Base-by-base conservation (phyloP, 1,140 invertebrate genomes). In the Camponotus pennsylvanicus region DNA sequence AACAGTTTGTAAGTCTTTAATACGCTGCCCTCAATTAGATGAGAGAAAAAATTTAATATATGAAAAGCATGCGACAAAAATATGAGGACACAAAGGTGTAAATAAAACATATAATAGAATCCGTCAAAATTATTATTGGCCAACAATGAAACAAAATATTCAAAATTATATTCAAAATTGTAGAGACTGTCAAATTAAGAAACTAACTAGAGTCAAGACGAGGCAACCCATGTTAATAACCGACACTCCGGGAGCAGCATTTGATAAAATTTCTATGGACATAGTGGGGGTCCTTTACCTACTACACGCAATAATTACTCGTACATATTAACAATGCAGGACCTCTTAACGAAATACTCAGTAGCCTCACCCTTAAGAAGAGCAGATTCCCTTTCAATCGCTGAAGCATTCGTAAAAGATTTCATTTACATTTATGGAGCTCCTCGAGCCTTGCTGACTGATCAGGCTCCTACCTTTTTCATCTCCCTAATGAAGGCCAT, bases 401-500 rank as follows among this genome's bases (percentile, higher is more conserved):
- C 66, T 0, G 69, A 64, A 18, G 73, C 64, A 0, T 85, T 85
- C 5, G 1, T 77, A 13, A 70, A 59, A 5, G 6, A 73, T 3
- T 21, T 73, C 9, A 73, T 73, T 73, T 73, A 15, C 15, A 45
- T 45, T 3, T 73, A 55, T 18, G 27, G 45, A 8, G 70, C 70
- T 0, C 49, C 70, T 7, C 15, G 7, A 73, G 27, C n/a, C 1
- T 3, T 73, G 0, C 15, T 73, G 2, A 73, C 70, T 0, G 45
- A 55, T 8, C 45, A 52, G n/a, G 18, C 37, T 11, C 8, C 52
- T 0, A 32, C 37, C n/a, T 80, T 86, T 27, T n/a, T 57, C 0
- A 73, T n/a, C n/a, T n/a, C n/a, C 27, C 0, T 80, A 18, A 80
- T 86, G n/a, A 66, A 66, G 37, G 37, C 40, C 7, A n/a, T n/a